These are phyloP conservation scores for Polypedilum pembai DNA, from an alignment of 1,140 invertebrate species.

Conservation along the genomic window DNA sequence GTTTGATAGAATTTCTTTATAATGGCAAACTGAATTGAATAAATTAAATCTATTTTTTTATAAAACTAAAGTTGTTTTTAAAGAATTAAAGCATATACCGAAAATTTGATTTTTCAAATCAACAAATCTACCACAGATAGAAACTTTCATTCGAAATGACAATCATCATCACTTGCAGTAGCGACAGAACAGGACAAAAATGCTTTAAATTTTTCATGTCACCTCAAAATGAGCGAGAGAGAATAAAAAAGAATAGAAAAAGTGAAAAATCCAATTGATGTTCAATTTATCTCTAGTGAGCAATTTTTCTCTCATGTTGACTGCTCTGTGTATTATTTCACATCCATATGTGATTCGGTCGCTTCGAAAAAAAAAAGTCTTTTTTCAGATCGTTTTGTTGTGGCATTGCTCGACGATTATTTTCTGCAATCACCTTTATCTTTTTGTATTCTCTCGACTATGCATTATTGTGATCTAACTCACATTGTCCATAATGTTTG, in stretches of 20 bases:
- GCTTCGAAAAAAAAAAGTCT: background rate
- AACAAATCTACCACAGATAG: too few species aligned
- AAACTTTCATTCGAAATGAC: background rate
- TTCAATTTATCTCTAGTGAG: conserved; percentile 11
- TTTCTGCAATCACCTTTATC: conserved; percentile 12
- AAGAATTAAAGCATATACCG: too few species aligned
- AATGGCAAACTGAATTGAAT: too few species aligned
- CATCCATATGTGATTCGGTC: background rate
- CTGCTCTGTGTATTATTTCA: background rate
- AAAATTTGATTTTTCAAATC: too few species aligned
- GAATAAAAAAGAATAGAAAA: background rate
- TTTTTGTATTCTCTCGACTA: background rate
- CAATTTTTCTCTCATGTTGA: background rate
- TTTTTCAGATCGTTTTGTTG: conserved; percentile 12
- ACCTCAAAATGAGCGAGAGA: background rate
- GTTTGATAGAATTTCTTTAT: too few species aligned
- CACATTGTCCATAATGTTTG: too few species aligned
- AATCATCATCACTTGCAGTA: background rate
- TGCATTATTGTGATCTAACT: too few species aligned
- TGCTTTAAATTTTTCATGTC: conserved; percentile 5
- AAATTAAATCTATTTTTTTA: too few species aligned
- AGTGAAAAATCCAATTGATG: background rate
- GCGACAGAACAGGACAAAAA: background rate
- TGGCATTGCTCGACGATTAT: conserved; percentile 9
- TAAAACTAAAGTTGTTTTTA: too few species aligned